Conservation (phyloP, 2,113 vertebrate species). For the Pleuronectes platessa region DNA sequence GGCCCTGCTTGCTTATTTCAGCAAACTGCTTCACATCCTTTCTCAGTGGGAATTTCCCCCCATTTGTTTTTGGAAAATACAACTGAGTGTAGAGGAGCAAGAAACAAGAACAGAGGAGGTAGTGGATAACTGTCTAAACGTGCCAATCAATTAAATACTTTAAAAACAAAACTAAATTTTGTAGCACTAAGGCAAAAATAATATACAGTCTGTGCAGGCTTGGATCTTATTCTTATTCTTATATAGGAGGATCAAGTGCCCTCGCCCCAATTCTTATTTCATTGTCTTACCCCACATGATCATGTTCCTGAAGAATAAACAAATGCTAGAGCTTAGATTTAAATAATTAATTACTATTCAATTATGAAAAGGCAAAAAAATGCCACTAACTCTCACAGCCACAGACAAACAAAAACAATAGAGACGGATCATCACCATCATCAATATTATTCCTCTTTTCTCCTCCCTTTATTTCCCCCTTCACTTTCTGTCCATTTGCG, state of each 20-base stretch:
- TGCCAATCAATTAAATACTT: not conserved
- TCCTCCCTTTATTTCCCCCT: not conserved
- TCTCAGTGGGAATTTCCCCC: not conserved
- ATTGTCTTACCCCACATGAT: too few relatives aligned
- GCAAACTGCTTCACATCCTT: not conserved
- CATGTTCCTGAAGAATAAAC: too few relatives aligned
- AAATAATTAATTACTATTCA: not conserved
- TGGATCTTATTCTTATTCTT: not conserved
- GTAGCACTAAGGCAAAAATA: too few relatives aligned
- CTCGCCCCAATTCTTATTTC: too few relatives aligned
- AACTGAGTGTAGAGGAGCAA: not conserved
- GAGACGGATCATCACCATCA: not conserved
- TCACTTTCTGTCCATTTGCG: conserved; percentile 37
- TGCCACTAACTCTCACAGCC: not conserved
- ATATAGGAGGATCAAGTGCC: not conserved
- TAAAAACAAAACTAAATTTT: not conserved
- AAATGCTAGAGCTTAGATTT: too few relatives aligned
- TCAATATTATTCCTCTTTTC: not conserved
- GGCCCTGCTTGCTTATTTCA: conserved; percentile 4
- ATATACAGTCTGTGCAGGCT: too few relatives aligned
- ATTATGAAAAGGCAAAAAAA: not conserved
- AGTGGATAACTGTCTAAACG: not conserved
- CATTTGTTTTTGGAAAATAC: not conserved
- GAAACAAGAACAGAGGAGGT: not conserved
- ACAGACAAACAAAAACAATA: not conserved